phyloP scores from a whole-genome alignment of 2,113 vertebrate species.

The Leiothrix lutea region DNA sequence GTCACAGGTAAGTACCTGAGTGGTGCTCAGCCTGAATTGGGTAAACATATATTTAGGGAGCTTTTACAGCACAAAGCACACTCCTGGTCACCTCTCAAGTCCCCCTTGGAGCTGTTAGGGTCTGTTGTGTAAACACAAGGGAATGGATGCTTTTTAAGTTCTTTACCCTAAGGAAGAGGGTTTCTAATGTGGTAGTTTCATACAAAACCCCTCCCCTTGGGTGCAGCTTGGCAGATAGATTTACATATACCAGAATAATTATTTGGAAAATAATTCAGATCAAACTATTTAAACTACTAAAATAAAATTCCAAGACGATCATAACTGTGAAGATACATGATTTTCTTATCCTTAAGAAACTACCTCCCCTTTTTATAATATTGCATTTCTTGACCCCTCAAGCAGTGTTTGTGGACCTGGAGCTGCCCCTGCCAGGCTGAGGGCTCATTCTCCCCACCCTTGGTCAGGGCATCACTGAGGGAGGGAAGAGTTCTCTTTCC shows the following conservation, averaged over 20 bases:
- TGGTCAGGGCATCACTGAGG: neutral
- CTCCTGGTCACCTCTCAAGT: slow-evolving; percentile 61
- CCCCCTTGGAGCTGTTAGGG: slow-evolving; percentile 56
- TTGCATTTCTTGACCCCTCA: neutral
- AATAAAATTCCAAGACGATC: neutral
- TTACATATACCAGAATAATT: neutral
- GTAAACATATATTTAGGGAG: slow-evolving; percentile 64
- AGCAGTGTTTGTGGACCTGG: neutral
- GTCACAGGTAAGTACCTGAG: neutral
- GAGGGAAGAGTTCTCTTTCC: neutral
- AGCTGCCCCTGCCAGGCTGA: neutral
- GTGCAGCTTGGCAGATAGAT: slow-evolving; percentile 33
- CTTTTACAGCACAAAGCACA: slow-evolving; percentile 66
- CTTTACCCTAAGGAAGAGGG: slow-evolving; percentile 25
- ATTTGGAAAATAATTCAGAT: neutral
- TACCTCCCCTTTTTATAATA: neutral
- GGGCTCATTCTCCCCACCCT: neutral
- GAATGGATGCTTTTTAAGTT: neutral
- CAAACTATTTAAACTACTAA: neutral
- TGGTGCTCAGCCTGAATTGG: slow-evolving; percentile 39
- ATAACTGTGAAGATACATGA: accelerated
- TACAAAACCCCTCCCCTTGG: neutral
- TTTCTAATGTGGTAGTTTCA: slow-evolving; percentile 29
- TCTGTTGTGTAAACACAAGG: slow-evolving; percentile 60
- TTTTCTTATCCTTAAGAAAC: neutral